A percentile compares a stretch with the other conserved stretches of the same genome.
Evolutionary conservation across 1,140 invertebrate species (phyloP).

Genomic region (Galleria mellonella): DNA sequence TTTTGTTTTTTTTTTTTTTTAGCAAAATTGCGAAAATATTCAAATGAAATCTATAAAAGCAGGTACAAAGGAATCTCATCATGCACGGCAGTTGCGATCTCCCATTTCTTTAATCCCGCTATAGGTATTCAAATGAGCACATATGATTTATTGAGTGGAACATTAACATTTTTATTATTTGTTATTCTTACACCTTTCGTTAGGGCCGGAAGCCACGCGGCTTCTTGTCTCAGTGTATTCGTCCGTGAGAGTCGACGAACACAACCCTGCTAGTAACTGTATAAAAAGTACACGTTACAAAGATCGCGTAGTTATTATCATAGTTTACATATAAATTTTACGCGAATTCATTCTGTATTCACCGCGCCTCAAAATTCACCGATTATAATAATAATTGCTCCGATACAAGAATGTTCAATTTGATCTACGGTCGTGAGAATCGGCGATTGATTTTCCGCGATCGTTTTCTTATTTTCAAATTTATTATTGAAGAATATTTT

Average conservation of each 20-base stretch:
- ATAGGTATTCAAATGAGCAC: slow-evolving; percentile 72
- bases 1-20: too few relatives aligned
- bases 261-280: slow-evolving; percentile 32
- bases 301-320: slow-evolving; percentile 58
- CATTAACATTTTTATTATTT: slow-evolving; percentile 77
- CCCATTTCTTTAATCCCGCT: slow-evolving; percentile 62
- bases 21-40: slow-evolving; percentile 37
- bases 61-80: slow-evolving; percentile 19
- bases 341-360: slow-evolving; percentile 69
- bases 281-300: slow-evolving; percentile 41
- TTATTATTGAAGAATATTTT: slow-evolving; percentile 23
- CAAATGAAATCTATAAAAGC: slow-evolving; percentile 41
- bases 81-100: slow-evolving; percentile 44
- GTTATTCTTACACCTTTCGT: slow-evolving; percentile 74
- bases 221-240: slow-evolving; percentile 66
- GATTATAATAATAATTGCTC: slow-evolving; percentile 69
- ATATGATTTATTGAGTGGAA: slow-evolving; percentile 76
- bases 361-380: slow-evolving; percentile 51
- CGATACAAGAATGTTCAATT: slow-evolving; percentile 62
- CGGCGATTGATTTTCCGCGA: slow-evolving; percentile 60
- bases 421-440: slow-evolving; percentile 71
- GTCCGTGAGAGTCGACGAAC: slow-evolving; percentile 59
- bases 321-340: slow-evolving; percentile 74
- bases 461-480: slow-evolving; percentile 24
- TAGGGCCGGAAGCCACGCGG: slow-evolving; percentile 70